A percentile compares a stretch with the other conserved stretches of the same genome.
These are phyloP conservation scores for Saxidomus purpurata DNA, from an alignment of 1,140 invertebrate genomes.

Conservation along the genomic window DNA sequence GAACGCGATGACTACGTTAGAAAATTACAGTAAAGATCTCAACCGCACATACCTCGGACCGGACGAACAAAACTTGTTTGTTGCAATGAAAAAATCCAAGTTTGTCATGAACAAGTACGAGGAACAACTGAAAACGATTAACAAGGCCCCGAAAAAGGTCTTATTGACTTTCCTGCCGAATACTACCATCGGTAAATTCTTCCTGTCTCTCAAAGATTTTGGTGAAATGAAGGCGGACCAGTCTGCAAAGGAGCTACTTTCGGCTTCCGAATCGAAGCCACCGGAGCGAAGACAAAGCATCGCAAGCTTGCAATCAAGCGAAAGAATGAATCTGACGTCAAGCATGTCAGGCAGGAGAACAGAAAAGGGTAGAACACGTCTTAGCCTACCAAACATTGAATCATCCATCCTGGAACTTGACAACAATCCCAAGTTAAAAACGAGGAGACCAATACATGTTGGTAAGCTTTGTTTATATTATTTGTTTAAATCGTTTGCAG, in stretches of 20 bases:
- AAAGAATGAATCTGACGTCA: background rate
- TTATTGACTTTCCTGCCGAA: constrained; percentile 30
- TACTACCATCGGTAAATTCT: constrained; percentile 44
- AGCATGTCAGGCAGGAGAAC: background rate
- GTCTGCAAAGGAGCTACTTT: constrained; percentile 13
- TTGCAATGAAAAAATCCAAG: constrained; percentile 49
- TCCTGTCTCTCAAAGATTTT: constrained; percentile 50
- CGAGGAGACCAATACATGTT: constrained; percentile 37
- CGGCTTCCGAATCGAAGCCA: background rate
- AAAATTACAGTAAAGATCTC: constrained; percentile 54
- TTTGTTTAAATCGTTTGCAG: too few relatives aligned
- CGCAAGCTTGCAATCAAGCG: background rate
- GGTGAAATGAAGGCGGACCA: constrained; percentile 54
- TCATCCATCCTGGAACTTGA: background rate
- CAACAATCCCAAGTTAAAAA: background rate
- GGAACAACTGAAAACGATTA: constrained; percentile 28
- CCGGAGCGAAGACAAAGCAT: background rate
- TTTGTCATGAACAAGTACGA: constrained; percentile 49
- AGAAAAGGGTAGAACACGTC: constrained; percentile 1
- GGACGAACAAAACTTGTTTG: constrained; percentile 37
- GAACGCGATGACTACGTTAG: constrained; percentile 43
- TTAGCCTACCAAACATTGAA: constrained; percentile 36
- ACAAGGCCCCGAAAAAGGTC: constrained; percentile 21
- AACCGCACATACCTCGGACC: constrained; percentile 47
- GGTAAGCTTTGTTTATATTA: constrained; percentile 39